Conservation (phyloP, 2,797 vertebrate species). For the Crenichthys baileyi region DNA sequence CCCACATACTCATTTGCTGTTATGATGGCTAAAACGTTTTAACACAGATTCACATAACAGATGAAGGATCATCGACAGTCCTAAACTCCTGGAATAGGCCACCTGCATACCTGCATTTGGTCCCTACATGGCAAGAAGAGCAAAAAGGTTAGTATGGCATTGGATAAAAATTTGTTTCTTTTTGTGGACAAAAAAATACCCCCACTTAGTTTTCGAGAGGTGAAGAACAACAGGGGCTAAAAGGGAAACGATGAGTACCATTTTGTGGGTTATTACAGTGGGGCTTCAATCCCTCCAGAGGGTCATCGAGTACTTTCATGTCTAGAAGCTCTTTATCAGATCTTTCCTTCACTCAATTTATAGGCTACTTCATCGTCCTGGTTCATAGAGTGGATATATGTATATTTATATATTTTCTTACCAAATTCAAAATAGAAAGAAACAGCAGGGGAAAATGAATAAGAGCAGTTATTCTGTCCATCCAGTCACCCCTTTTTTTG, state of each 20-base stretch:
- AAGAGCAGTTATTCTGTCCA: constrained; percentile 65
- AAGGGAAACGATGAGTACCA: constrained; percentile 71
- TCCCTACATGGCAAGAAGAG: constrained; percentile 61
- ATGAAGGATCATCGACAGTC: constrained; percentile 63
- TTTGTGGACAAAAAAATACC: constrained; percentile 42
- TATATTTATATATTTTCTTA: constrained; percentile 25
- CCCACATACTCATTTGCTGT: constrained; percentile 49
- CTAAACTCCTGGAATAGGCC: constrained; percentile 58
- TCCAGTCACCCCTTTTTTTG: constrained; percentile 62
- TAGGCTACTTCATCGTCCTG: constrained; percentile 74
- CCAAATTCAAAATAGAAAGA: constrained; percentile 62
- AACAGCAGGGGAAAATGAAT: constrained; percentile 59
- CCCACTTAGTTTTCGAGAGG: constrained; percentile 68
- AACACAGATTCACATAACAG: constrained; percentile 57
- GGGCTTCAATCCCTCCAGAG: constrained; percentile 75
- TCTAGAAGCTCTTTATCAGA: constrained; percentile 26
- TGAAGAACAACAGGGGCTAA: constrained; percentile 82
- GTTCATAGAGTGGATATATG: constrained; percentile 54
- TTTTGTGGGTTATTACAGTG: constrained; percentile 78
- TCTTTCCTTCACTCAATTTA: constrained; percentile 43
- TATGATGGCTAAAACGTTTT: constrained; percentile 59
- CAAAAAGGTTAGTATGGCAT: constrained; percentile 45
- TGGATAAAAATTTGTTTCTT: constrained; percentile 23
- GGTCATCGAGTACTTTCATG: constrained; percentile 77
- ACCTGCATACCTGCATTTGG: constrained; percentile 45